Conservation (phyloP, 2,113 vertebrate genomes). For the Furnarius figulus region DNA sequence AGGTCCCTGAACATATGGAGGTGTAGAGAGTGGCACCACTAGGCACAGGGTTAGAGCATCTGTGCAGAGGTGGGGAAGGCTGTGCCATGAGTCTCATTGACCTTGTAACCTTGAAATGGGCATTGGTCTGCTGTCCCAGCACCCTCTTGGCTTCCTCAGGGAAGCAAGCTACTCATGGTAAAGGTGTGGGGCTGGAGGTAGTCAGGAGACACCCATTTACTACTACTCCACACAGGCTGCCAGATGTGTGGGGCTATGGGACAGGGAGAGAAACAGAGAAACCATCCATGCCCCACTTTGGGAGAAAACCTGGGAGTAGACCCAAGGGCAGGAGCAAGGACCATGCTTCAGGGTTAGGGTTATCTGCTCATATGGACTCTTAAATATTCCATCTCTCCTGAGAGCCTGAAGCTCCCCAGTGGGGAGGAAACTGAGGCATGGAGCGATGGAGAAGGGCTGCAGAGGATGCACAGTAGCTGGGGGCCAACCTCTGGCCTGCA, state of each 20-base stretch:
- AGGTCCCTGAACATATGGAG: not conserved
- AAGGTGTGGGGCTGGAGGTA: not conserved
- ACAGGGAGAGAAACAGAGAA: not conserved
- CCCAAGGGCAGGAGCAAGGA: not conserved
- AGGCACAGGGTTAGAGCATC: not conserved
- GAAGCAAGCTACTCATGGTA: not conserved
- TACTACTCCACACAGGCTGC: not conserved
- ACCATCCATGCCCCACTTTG: not conserved
- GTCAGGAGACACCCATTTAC: not conserved
- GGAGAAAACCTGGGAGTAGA: not conserved
- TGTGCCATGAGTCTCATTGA: not conserved
- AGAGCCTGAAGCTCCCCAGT: not conserved
- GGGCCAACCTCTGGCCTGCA: fast-evolving
- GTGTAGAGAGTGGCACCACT: not conserved
- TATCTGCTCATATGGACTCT: not conserved
- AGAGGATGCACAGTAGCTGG: not conserved
- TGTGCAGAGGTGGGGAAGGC: not conserved
- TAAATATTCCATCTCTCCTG: not conserved
- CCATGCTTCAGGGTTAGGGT: not conserved
- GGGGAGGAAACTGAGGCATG: not conserved
- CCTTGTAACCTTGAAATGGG: not conserved
- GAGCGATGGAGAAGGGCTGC: not conserved
- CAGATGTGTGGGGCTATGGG: not conserved
- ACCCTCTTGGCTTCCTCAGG: not conserved
- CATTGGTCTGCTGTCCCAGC: not conserved